Percentiles rank a stretch among this genome's conserved stretches.
Evolutionary conservation across 2,888 invertebrate species (phyloP).

Genomic region (Hirtodrosophila trivittata): DNA sequence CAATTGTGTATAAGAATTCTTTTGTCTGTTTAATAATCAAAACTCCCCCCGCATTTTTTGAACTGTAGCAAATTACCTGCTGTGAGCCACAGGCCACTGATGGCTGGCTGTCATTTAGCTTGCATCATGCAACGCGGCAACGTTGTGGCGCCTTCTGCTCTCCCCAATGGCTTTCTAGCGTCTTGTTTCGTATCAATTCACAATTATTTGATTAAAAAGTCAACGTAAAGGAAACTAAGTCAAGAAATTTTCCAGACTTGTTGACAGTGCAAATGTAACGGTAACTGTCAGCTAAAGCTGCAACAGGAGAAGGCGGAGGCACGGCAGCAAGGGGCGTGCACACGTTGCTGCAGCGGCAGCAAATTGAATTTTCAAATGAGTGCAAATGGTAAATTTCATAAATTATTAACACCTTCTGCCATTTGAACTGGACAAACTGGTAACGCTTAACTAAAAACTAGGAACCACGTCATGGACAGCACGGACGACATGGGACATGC

Average conservation of each 20-base stretch:
- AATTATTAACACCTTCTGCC: conserved; percentile 80
- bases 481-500: no score
- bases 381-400: conserved; percentile 64
- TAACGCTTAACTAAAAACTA: conserved; percentile 13
- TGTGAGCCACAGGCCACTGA: no score
- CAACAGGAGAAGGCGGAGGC: conserved; percentile 7
- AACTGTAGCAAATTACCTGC: no score
- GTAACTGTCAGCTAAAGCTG: conserved; percentile 38
- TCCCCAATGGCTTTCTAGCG: no score
- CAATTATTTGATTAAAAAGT: conserved; percentile 30
- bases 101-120: no score
- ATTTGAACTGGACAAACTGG: conserved; percentile 80
- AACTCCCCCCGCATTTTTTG: no score
- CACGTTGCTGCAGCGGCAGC: conserved; percentile 31
- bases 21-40: no score
- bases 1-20: no score
- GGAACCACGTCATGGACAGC: no score
- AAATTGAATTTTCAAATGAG: conserved; percentile 77
- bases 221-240: conserved; percentile 16
- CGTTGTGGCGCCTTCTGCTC: no score
- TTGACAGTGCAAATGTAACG: conserved; percentile 46
- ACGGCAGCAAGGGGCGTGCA: conserved; percentile 25
- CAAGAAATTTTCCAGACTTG: conserved; percentile 24
- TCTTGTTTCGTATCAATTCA: conserved; percentile 12
- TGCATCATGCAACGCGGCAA: no score